Percentiles rank a stretch among this genome's conserved stretches.
phyloP scores from a whole-genome alignment of 2,888 invertebrate species.

The Drosophila multiciliata region DNA sequence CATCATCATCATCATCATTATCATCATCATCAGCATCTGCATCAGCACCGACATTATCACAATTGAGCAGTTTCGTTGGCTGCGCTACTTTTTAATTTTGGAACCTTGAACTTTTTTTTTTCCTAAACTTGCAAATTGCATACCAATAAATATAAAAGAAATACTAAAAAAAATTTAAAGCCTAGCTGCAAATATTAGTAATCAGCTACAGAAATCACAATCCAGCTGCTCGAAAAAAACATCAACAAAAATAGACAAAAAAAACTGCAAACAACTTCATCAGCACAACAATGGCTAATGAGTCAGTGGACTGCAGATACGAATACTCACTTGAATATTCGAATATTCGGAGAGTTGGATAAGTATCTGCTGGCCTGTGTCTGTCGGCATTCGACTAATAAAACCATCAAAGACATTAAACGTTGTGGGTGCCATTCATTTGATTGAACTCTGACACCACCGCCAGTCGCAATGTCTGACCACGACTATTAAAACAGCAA shows the following conservation, averaged over 20 bases:
- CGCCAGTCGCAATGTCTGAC: slow-evolving; percentile 52
- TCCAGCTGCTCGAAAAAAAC: slow-evolving; percentile 51
- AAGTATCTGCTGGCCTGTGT: slow-evolving; percentile 47
- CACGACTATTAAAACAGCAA: slow-evolving; percentile 44
- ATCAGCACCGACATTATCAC: slow-evolving; percentile 27
- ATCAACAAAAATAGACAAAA: slow-evolving; percentile 16
- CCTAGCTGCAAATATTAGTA: slow-evolving; percentile 66
- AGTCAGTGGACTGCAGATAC: slow-evolving; percentile 58
- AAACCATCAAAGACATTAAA: slow-evolving; percentile 81
- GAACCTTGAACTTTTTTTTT: slow-evolving; percentile 77
- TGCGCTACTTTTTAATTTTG: slow-evolving; percentile 77
- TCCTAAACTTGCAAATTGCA: slow-evolving; percentile 63
- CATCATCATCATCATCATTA: slow-evolving; percentile 32
- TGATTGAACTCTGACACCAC: slow-evolving; percentile 75
- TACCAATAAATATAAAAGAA: slow-evolving; percentile 59
- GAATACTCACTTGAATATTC: slow-evolving; percentile 24
- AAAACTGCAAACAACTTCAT: slow-evolving; percentile 68
- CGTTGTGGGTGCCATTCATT: slow-evolving; percentile 79
- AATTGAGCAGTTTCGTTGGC: slow-evolving; percentile 43
- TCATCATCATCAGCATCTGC: slow-evolving; percentile 49
- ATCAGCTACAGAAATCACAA: slow-evolving; percentile 67
- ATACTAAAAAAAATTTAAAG: slow-evolving; percentile 53
- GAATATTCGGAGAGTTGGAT: slow-evolving; percentile 31
- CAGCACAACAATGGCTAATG: slow-evolving; percentile 74
- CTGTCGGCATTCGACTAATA: slow-evolving; percentile 74